Conservation (phyloP, 2,888 invertebrate species). For the Spilosoma lubricipeda region DNA sequence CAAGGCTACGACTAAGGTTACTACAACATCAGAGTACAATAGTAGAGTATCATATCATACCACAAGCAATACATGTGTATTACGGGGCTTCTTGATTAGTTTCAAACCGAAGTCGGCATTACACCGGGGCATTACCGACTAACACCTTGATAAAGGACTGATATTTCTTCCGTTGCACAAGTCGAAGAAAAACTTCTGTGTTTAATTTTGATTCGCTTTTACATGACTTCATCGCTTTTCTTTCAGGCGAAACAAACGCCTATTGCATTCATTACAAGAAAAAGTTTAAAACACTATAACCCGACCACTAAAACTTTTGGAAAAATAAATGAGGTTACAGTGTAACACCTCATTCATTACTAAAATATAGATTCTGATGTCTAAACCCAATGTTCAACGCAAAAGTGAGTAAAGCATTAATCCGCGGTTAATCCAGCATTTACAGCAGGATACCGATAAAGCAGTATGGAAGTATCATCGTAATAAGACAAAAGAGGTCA, state of each 20-base stretch:
- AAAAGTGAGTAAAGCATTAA: background rate
- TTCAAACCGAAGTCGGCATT: background rate
- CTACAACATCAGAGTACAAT: slow-evolving; percentile 48
- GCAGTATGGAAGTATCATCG: background rate
- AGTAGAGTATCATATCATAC: slow-evolving; percentile 56
- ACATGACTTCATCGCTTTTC: background rate
- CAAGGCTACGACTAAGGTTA: slow-evolving; percentile 73
- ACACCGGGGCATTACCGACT: background rate
- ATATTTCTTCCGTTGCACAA: no score
- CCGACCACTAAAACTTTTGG: no score
- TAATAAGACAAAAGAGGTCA: slow-evolving; percentile 8
- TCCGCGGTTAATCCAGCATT: background rate
- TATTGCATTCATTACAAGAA: background rate
- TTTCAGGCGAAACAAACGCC: background rate
- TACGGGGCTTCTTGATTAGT: background rate
- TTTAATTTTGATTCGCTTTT: background rate
- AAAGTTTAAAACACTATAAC: no score
- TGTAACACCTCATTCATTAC: no score
- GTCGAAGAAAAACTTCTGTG: no score
- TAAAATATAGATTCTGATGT: background rate
- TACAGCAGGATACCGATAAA: background rate
- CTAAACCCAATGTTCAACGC: background rate
- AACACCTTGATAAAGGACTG: background rate
- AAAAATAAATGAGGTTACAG: no score
- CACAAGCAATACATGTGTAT: slow-evolving; percentile 39